Base-by-base conservation (phyloP, 2,888 invertebrate genomes). In the Baccha elongata region DNA sequence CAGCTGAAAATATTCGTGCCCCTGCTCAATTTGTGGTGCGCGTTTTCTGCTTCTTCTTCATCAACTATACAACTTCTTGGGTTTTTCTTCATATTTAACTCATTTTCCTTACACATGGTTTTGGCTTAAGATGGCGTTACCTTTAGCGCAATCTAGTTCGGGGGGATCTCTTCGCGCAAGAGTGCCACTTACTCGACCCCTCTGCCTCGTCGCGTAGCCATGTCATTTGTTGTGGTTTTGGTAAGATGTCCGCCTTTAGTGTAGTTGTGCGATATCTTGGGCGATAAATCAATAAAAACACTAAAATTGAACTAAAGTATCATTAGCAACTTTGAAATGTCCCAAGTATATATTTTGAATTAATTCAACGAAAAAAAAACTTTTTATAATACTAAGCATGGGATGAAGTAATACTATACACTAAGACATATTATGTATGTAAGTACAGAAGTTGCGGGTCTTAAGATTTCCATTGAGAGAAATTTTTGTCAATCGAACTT, bases 201-300 rank as follows among this genome's bases (percentile, higher is more conserved):
- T 13, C 73, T 29, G 42, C 23, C 44, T 50, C 44, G 37, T n/a
- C n/a, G 32, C 26, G 40, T 17, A 23, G 13, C 65, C 53, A 42
- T 62, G 46, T 76, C 62, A 37, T 71, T 48, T 71, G 19, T 10
- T 64, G 64, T 50, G 42, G 17, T 52, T 71, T 79, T 69, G 50
- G 48, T 62, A 46, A 62, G 76, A 71, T 81, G 75, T 81, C 76
- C 76, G 69, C 76, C 76, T 71, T 35, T 53, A 60, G 76, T 71
- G 65, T 46, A 67, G 71, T 86, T 88, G 89, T 85, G 87, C 88
- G 88, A 88, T 89, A 89, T 89, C 89, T 89, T 88, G 89, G 88
- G 89, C 88, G 88, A 88, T 88, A 89, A 89, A 89, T 89, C 89
- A 89, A 89, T 89, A 88, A 88, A 87, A 88, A 87, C 87, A 86